Conservation (phyloP, 1,140 invertebrate species). For the Eupeodes corollae region DNA sequence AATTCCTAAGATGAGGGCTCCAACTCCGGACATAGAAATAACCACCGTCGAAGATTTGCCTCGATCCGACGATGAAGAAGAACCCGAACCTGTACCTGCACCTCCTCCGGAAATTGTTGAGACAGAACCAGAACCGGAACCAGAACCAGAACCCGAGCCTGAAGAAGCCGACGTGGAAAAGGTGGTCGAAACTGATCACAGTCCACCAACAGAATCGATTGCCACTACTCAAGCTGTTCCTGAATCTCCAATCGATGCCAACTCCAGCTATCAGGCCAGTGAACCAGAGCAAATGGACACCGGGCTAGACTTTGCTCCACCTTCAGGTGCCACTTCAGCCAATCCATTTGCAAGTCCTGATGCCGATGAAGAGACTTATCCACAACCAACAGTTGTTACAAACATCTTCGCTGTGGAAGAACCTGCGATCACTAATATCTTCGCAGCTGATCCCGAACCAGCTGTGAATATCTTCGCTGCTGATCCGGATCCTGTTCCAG, state of each 20-base stretch:
- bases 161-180: conserved; percentile 5
- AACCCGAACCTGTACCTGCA: conserved; percentile 9
- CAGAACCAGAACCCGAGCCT: conserved; percentile 7
- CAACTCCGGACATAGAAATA: conserved; percentile 34
- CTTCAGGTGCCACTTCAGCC: conserved; percentile 22
- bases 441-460: conserved; percentile 16
- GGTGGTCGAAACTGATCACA: conserved; percentile 14
- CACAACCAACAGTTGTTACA: conserved; percentile 16
- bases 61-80: conserved; percentile 35
- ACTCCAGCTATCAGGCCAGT: conserved; percentile 3
- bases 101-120: conserved; percentile 3
- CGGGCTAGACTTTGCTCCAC: conserved; percentile 24
- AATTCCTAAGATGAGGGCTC: conserved; percentile 18
- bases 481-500: conserved; percentile 7
- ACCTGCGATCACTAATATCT: conserved; percentile 7
- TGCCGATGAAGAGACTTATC: conserved; percentile 28
- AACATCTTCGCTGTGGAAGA: conserved; percentile 32
- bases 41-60: conserved; percentile 34
- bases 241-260: conserved; percentile 7
- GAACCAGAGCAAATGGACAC: conserved; percentile 34
- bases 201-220: conserved; percentile 23
- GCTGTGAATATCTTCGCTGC: conserved; percentile 1
- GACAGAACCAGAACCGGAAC: conserved; percentile 15
- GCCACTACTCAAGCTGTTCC: conserved; percentile 11
- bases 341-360: conserved; percentile 42